These are phyloP conservation scores for Dendrocincla fuliginosa DNA, from an alignment of 2,797 vertebrate species.

Conservation along the genomic window DNA sequence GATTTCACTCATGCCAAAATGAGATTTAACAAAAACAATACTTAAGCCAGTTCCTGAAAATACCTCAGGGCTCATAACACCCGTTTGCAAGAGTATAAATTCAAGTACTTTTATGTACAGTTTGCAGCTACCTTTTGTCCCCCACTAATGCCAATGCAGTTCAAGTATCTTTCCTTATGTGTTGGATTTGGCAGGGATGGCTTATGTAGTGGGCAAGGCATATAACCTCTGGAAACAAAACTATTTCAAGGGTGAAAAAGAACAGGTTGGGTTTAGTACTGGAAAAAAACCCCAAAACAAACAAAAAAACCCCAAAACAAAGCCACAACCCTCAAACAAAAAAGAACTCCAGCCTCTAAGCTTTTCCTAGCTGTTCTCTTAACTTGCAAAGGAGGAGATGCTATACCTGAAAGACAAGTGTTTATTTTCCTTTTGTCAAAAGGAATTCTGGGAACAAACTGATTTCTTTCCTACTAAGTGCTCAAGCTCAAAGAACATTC, in stretches of 20 bases:
- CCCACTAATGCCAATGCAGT: background rate
- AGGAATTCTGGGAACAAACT: background rate
- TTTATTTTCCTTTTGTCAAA: background rate
- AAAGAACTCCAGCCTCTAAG: background rate
- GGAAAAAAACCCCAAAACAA: background rate
- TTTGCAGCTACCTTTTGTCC: background rate
- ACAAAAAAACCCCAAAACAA: background rate
- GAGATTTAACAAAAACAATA: background rate
- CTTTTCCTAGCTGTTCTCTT: background rate
- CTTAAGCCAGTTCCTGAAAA: conserved; percentile 17
- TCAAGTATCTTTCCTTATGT: background rate
- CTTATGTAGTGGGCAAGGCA: background rate
- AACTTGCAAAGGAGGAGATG: background rate
- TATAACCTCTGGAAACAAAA: background rate
- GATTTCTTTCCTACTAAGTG: background rate
- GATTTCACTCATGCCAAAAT: conserved; percentile 29
- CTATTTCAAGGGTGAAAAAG: background rate
- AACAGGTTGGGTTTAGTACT: background rate
- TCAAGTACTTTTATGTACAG: conserved; percentile 59
- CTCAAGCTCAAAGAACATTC: background rate
- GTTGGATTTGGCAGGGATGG: background rate
- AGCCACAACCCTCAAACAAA: background rate
- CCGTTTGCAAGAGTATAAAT: conserved; percentile 47
- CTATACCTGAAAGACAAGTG: background rate
- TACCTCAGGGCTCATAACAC: background rate